Percentiles rank a stretch among this genome's conserved stretches.
Conservation (phyloP, 2,113 vertebrate genomes). For the Ictalurus furcatus region DNA sequence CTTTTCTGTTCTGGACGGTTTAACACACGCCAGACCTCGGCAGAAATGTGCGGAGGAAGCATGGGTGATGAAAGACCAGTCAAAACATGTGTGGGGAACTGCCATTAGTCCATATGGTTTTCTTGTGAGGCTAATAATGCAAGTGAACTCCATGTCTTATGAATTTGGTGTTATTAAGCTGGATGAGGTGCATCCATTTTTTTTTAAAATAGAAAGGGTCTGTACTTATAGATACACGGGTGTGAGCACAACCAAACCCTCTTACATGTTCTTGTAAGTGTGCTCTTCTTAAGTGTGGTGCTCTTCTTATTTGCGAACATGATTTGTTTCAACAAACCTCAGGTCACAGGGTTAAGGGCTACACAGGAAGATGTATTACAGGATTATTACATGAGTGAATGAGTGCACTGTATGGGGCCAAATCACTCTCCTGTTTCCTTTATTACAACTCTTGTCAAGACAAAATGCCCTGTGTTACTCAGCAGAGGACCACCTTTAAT, state of each 20-base stretch:
- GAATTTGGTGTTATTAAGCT: slow-evolving; percentile 42
- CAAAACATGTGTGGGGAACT: slow-evolving; percentile 53
- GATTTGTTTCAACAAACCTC: slow-evolving; percentile 47
- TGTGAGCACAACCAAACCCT: slow-evolving; percentile 16
- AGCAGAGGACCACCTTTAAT: slow-evolving; percentile 17
- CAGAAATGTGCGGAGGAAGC: slow-evolving; percentile 51
- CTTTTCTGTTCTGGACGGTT: slow-evolving; percentile 51
- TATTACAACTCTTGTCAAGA: slow-evolving; percentile 32
- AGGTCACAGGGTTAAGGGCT: slow-evolving; percentile 43
- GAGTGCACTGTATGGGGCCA: slow-evolving; percentile 32
- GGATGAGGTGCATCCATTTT: slow-evolving; percentile 29
- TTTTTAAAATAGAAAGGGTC: slow-evolving; percentile 28
- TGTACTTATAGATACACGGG: slow-evolving; percentile 15
- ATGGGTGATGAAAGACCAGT: slow-evolving; percentile 59
- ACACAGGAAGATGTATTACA: slow-evolving; percentile 44
- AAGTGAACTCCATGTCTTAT: slow-evolving; percentile 26
- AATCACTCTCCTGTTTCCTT: slow-evolving; percentile 35
- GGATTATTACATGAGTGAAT: slow-evolving; percentile 47
- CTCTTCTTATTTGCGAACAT: slow-evolving; percentile 11
- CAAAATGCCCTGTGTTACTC: slow-evolving; percentile 41
- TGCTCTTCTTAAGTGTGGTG: neutral
- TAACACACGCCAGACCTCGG: slow-evolving; percentile 59
- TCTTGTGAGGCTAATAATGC: slow-evolving; percentile 46
- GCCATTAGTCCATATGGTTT: slow-evolving; percentile 58
- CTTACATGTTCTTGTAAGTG: slow-evolving; percentile 6